Evolutionary conservation across 2,113 vertebrate species (phyloP).

Genomic region (Vimba vimba): DNA sequence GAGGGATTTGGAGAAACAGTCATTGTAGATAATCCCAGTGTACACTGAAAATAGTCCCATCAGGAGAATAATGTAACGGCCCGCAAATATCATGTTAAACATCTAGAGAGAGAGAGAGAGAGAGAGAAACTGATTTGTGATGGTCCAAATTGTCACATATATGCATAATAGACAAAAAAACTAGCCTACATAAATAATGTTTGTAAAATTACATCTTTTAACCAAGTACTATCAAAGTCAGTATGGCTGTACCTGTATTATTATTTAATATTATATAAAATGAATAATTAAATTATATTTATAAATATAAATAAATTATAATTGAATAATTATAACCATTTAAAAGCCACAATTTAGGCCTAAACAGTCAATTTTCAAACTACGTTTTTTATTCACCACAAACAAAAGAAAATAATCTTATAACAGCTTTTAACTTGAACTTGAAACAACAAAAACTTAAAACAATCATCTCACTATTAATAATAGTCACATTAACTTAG

Average conservation of each 20-base stretch:
- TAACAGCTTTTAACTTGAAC: not conserved
- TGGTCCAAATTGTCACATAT: not conserved
- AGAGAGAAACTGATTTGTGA: too few species aligned
- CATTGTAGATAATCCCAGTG: conserved; percentile 97
- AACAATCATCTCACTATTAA: not conserved
- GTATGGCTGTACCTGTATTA: not conserved
- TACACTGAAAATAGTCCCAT: conserved; percentile 98
- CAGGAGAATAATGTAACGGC: conserved; percentile 94
- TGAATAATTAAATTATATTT: not conserved
- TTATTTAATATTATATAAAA: too few species aligned
- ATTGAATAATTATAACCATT: not conserved
- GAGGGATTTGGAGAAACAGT: conserved; percentile 97
- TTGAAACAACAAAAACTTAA: not conserved
- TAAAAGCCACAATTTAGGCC: not conserved
- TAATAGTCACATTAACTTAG: not conserved
- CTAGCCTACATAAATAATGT: not conserved
- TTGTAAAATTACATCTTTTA: not conserved
- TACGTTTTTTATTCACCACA: not conserved
- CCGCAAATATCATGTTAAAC: conserved; percentile 92
- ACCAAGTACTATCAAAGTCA: not conserved
- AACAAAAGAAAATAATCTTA: not conserved
- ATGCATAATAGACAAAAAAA: not conserved
- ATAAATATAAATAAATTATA: not conserved
- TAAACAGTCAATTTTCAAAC: not conserved
- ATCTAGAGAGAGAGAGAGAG: conserved; percentile 75